Base-by-base conservation (phyloP, 2,888 invertebrate genomes). In the Rhagium mordax region DNA sequence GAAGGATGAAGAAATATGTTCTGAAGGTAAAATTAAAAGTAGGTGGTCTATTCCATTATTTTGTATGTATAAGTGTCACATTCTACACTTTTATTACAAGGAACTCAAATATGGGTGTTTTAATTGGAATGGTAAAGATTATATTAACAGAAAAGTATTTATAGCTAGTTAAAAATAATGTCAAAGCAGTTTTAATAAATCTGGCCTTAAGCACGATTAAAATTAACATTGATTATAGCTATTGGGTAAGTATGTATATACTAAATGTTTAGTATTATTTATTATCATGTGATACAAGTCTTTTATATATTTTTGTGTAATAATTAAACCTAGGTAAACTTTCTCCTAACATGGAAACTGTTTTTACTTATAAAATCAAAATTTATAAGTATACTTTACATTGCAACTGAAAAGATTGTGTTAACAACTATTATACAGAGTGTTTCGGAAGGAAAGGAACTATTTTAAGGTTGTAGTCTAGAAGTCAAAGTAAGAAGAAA, bases 121-220 rank as follows among this genome's bases (percentile, higher is more conserved):
- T 41, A 13, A 3, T 41, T 41, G 0, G 3, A 41, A 41, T 41
- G n/a, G 21, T 8, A 21, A 20, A 53, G 6, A 21, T 24, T n/a
- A 15, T 21, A 53, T 53, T 21, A n/a, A 13, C 53, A 21, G 21
- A 53, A 53, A 20, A 8, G 16, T 49, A 15, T 51, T 51, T 20
- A 24, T 3, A 24, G 21, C 20, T 21, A 13, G 24, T 21, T 53
- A 53, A 53, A 53, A 53, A 13, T 53, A 20, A 8, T 53, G 3
- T n/a, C 5, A n/a, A 21, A 20, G n/a, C 53, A 21, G 13, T 24
- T 53, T 53, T 53, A 53, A 53, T 53, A 53, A 53, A 53, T 53
- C 53, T 53, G 53, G 21, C 53, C 53, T 53, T 53, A 53, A 21
- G 21, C n/a, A 21, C 24, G 21, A 53, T 53, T 53, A 53, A 53